Percentiles rank a stretch among this genome's conserved stretches.
phyloP scores from a whole-genome alignment of 2,797 vertebrate species.

The Hippocampus kuda region DNA sequence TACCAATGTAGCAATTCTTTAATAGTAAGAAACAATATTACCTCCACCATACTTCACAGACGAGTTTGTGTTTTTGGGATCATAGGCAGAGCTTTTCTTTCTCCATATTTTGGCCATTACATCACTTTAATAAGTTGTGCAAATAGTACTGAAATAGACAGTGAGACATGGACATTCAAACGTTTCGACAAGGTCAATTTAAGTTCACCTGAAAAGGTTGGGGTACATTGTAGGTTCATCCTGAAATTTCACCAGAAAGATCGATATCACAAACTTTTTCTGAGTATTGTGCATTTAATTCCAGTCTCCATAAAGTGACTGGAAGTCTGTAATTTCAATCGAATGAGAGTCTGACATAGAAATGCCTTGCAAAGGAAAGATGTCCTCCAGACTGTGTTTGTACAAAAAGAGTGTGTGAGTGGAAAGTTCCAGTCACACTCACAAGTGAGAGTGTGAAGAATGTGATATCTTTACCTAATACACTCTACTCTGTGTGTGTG shows the following conservation, averaged over 20 bases:
- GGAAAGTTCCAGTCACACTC: constrained; percentile 47
- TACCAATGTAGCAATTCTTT: no score
- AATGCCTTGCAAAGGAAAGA: constrained; percentile 42
- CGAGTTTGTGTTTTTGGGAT: no score
- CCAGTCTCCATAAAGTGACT: constrained; percentile 1
- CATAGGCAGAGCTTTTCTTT: no score
- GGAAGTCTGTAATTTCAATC: constrained; percentile 51
- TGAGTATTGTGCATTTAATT: neutral
- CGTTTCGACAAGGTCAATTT: neutral
- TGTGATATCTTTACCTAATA: constrained; percentile 27
- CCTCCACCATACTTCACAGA: no score
- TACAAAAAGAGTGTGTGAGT: constrained; percentile 19
- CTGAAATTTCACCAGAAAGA: neutral
- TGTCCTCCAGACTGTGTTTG: constrained; percentile 49
- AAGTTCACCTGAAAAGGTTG: neutral
- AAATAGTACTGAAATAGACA: neutral
- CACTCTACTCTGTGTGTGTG: neutral
- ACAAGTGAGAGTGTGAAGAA: constrained; percentile 28
- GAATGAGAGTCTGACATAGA: constrained; percentile 57
- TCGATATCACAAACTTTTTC: neutral
- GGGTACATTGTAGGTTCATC: neutral
- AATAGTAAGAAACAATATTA: no score
- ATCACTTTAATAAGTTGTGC: neutral
- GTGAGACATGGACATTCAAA: neutral
- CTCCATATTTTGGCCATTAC: no score